Evolutionary conservation across 2,113 vertebrate genomes (phyloP), one percentile per base, ranked within the genome.

Genomic region (Perca flavescens): DNA sequence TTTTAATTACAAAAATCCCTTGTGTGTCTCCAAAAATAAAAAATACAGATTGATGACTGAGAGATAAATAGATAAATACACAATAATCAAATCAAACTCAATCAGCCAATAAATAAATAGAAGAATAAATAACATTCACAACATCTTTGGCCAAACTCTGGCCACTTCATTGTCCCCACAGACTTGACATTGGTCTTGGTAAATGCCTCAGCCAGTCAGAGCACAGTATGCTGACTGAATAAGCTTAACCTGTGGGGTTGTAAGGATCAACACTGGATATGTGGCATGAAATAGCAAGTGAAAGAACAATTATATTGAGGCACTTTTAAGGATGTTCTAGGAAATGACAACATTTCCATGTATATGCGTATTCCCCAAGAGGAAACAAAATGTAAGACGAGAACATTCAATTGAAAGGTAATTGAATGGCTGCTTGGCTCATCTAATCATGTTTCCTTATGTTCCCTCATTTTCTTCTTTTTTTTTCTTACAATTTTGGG

Each of bases 11-110:
- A 95, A 96, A 43, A 95, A 95, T 91, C 76, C 87, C 84, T 92
- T 70, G 80, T 90, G 94, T 92, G 92, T 95, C 82, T 93, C 85
- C 82, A 93, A 93, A 94, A 93, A 94, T 87, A 87, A 92, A 90
- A 88, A 89, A 92, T 82, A 92, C 90, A 88, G 82, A 84, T 89
- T 0, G 50, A 93, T 90, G 84, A 92, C 81, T 82, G 86, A 87
- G 86, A 91, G 87, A 95, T 96, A 95, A 95, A 95, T 95, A 95
- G 84, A 95, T 96, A 95, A 95, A 96, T 95, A 95, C 82, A 91
- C 90, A 89, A 93, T 85, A 91, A 86, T 83, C 49, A 0, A 80
- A 91, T 87, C 80, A 73, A 88, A 90, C 54, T 85, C 86, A 87
- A 86, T 87, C 79, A 85, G 85, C 54, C 86, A 92, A 94, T 94